A percentile compares a stretch with the other conserved stretches of the same genome.
Conservation (phyloP, 2,888 invertebrate species). For the Kryphioiulus occultus region DNA sequence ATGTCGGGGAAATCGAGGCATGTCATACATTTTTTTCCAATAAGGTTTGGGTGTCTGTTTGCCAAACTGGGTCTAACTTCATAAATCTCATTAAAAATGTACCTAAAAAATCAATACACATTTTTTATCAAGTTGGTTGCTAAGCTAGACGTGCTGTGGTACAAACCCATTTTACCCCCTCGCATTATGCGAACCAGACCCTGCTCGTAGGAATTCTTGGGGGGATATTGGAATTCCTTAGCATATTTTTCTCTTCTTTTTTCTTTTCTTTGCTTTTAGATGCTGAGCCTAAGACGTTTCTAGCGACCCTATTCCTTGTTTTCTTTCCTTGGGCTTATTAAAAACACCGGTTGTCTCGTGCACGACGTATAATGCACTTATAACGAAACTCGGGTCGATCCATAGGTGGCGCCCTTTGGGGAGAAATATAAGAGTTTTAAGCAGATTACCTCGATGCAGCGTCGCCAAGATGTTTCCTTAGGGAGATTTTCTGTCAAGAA, state of each 20-base stretch:
- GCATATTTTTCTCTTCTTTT: neutral
- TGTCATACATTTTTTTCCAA: no score
- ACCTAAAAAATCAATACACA: neutral
- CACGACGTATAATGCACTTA: neutral
- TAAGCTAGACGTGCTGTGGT: neutral
- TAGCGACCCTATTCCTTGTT: neutral
- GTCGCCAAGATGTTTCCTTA: neutral
- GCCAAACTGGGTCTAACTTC: neutral
- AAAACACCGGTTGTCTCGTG: neutral
- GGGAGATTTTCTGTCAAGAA: no score
- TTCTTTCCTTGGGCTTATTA: neutral
- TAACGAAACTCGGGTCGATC: neutral
- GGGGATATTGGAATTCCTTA: neutral
- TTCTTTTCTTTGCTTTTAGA: neutral
- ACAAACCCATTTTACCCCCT: neutral
- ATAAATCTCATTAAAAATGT: constrained; percentile 5
- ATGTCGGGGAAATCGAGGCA: no score
- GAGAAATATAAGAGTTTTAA: neutral
- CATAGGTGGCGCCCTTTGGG: neutral
- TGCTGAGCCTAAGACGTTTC: neutral
- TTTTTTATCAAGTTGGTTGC: neutral
- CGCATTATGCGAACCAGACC: neutral
- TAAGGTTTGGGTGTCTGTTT: no score
- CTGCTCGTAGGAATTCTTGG: neutral
- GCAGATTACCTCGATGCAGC: neutral